phyloP scores from a whole-genome alignment of 2,888 invertebrate species.

The Byasa hedistus region DNA sequence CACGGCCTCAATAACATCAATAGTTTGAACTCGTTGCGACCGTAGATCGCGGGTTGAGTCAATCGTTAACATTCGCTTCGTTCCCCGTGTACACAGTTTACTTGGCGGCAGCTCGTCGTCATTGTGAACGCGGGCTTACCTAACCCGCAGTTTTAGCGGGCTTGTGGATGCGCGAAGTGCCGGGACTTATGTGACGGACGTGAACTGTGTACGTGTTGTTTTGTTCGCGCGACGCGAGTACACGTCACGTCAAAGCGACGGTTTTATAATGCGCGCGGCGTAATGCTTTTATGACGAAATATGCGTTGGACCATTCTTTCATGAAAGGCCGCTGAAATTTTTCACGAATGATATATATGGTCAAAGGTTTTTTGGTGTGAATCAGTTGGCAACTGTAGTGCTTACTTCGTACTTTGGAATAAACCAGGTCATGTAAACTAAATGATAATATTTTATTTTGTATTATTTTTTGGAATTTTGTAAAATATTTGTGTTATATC shows the following conservation, averaged over 20 bases:
- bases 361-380: not conserved
- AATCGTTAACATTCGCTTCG: no score
- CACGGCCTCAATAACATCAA: no score
- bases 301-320: constrained; percentile 1
- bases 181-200: constrained; percentile 27
- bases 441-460: no score
- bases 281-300: constrained; percentile 14
- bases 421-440: no score
- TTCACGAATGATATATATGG: not conserved
- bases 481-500: no score
- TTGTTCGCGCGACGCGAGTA: constrained; percentile 8
- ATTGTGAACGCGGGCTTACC: constrained; percentile 4
- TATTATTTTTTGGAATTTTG: no score
- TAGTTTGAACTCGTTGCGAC: no score
- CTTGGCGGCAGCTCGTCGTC: not conserved
- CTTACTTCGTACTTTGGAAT: no score
- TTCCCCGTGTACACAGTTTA: no score
- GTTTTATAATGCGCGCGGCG: constrained; percentile 16
- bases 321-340: not conserved
- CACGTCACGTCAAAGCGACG: constrained; percentile 11
- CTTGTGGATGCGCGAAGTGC: constrained; percentile 24
- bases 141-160: constrained; percentile 14
- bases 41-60: no score
- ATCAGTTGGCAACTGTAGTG: no score
- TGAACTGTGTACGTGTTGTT: constrained; percentile 24